Conservation (phyloP, 2,888 invertebrate genomes). For the Prosopocoilus inquinatus region DNA sequence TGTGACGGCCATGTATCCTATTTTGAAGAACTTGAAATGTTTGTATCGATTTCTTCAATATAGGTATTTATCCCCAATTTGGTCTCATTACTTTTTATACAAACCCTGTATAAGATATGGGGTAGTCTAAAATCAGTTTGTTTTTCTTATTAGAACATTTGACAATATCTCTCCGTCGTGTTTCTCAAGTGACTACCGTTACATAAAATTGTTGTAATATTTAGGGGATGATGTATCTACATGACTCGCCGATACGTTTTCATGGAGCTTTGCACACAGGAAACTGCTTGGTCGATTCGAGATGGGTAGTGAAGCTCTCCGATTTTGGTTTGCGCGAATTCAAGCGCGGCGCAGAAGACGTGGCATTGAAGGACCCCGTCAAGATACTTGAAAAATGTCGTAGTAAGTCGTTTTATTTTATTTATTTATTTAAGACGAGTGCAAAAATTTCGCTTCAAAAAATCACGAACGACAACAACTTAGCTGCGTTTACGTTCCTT, state of each 20-base stretch:
- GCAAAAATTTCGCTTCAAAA: background rate
- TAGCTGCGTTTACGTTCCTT: background rate
- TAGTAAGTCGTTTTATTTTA: conserved; percentile 54
- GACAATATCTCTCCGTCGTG: no score
- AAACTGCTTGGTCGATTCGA: conserved; percentile 91
- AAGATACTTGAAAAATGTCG: conserved; percentile 66
- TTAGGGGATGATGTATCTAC: conserved; percentile 87
- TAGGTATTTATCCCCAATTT: no score
- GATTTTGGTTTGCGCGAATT: conserved; percentile 91
- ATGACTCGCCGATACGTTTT: conserved; percentile 80
- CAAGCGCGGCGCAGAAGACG: conserved; percentile 70
- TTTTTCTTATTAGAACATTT: no score
- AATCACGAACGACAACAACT: no score
- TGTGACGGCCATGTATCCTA: no score
- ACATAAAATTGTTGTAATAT: conserved; percentile 11
- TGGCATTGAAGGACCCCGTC: conserved; percentile 56
- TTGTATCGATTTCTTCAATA: no score
- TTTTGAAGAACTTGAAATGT: no score
- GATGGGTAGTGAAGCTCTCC: conserved; percentile 91
- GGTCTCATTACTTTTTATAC: no score
- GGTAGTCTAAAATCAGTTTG: no score
- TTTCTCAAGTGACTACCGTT: no score
- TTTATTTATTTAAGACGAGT: background rate
- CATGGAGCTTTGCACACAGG: conserved; percentile 88
- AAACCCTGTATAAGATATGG: no score